Percentiles rank a stretch among this genome's conserved stretches.
Conservation (phyloP, 1,140 invertebrate species). For the Caenorhabditis inopinata region DNA sequence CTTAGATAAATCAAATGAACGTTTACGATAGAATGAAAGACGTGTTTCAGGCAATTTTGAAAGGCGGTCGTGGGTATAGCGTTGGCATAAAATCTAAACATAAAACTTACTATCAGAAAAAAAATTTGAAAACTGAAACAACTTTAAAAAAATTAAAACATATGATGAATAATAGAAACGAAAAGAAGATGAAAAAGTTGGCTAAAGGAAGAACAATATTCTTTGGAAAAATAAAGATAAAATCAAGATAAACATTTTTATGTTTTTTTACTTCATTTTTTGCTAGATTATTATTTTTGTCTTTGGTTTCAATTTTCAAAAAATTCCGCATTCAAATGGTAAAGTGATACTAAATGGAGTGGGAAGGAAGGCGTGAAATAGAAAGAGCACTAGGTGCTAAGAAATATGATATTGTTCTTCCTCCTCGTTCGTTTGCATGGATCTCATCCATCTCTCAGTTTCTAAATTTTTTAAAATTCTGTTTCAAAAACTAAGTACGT, state of each 20-base stretch:
- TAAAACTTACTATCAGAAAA: too few species aligned
- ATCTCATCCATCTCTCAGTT: not conserved
- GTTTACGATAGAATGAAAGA: not conserved
- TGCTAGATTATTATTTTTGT: not conserved
- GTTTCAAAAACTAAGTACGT: not conserved
- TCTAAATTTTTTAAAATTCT: not conserved
- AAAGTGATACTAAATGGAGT: conserved; percentile 29
- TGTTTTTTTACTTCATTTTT: not conserved
- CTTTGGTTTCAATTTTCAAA: not conserved
- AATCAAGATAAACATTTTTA: too few species aligned
- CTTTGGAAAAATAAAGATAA: too few species aligned
- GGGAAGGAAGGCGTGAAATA: conserved; percentile 19
- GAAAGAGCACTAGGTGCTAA: conserved; percentile 3
- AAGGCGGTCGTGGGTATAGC: too few species aligned
- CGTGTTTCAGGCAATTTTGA: too few species aligned
- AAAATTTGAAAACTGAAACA: too few species aligned
- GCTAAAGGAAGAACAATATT: too few species aligned
- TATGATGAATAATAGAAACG: too few species aligned
- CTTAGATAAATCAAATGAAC: not conserved
- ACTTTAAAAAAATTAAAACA: too few species aligned
- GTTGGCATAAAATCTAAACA: too few species aligned
- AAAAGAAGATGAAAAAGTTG: not conserved
- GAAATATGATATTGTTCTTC: conserved; percentile 26
- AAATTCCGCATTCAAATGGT: not conserved
- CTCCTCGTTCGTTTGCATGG: not conserved